Base-by-base conservation (phyloP, 2,888 invertebrate species). In the Buathra laborator region DNA sequence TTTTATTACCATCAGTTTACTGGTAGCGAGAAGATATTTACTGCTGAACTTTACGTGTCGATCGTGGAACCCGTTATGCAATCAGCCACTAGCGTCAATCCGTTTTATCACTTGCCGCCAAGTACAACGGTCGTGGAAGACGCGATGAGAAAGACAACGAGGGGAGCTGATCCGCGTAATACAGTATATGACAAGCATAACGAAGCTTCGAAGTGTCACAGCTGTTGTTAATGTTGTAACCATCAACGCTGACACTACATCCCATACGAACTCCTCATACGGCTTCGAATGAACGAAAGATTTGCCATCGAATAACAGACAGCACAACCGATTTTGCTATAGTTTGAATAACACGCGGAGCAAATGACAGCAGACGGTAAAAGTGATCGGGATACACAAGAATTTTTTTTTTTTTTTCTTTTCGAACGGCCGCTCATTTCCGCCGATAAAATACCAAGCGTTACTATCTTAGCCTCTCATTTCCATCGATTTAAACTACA, bases 151-250 rank as follows among this genome's bases (percentile, higher is more conserved):
- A 79, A 81, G 56, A 78, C 71, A 70, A 59, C 59, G 72, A 78
- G 53, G 68, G 24, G 56, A 56, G 24, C 56, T 24, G 32, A n/a
- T 12, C 37, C 72, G 24, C 43, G 72, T 44, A 44, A 72, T 44
- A 44, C 59, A 19, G 67, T 37, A 62, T 68, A 62, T 46, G 59
- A 62, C 78, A 37, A 46, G 62, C 70, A 56, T 59, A 79, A 80
- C 80, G 67, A 75, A 72, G 72, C 79, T 84, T 77, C 81, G 75
- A 44, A 81, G 77, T 84, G 85, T 87, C 87, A 87, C 88, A 90
- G 89, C 87, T 90, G 89, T 82, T 86, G 86, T 81, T 87, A 87
- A 86, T 86, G 87, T 87, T 88, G 90, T 89, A 89, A 24, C 89
- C 91, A 90, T 91, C 89, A 88, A 89, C 90, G 88, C 85, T 85